Evolutionary conservation across 2,113 vertebrate genomes (phyloP), one percentile per base, ranked within the genome.

Genomic region (Penelope pileata): DNA sequence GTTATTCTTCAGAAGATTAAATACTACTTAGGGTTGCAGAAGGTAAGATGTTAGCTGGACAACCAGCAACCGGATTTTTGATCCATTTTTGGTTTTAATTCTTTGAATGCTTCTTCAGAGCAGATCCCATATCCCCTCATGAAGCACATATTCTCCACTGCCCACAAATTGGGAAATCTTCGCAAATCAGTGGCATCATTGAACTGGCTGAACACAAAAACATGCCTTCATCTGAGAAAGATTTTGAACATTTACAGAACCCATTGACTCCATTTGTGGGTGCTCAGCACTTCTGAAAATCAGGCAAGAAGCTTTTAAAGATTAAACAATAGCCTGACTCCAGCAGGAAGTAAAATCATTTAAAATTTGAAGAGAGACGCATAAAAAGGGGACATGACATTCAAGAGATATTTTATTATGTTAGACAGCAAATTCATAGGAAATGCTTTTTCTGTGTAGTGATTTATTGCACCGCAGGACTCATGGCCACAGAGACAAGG

Each of bases 311-410:
- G 79, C 90, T 96, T 88, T 93, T 68, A 77, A 80, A 91, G 72
- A 70, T 91, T 58, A 48, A 86, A 80, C 83, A 80, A 83, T 6
- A 91, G 75, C 75, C 64, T 1, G 0, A 36, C 48, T 91, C 42
- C 78, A 88, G 76, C 90, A 94, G 88, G 95, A 95, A 91, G 47
- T 64, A 40, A 93, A 85, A 83, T 88, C 2, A 88, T 93, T 94
- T 81, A n/a, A 47, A 83, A 86, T 63, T 53, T 86, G 90, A 67
- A 88, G 42, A 36, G 86, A 68, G 75, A 64, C 48, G 38, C 23
- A 32, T 90, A 93, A 90, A 96, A 91, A 97, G 90, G 94, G 94
- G 93, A 96, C 85, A 0, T 32, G 93, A 96, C 91, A 90, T 67
- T 51, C 42, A 27, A 23, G 88, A 86, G 47, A 75, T 95, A 88